These are phyloP conservation scores for Engystomops pustulosus DNA, from an alignment of 2,113 vertebrate genomes.

Conservation along the genomic window DNA sequence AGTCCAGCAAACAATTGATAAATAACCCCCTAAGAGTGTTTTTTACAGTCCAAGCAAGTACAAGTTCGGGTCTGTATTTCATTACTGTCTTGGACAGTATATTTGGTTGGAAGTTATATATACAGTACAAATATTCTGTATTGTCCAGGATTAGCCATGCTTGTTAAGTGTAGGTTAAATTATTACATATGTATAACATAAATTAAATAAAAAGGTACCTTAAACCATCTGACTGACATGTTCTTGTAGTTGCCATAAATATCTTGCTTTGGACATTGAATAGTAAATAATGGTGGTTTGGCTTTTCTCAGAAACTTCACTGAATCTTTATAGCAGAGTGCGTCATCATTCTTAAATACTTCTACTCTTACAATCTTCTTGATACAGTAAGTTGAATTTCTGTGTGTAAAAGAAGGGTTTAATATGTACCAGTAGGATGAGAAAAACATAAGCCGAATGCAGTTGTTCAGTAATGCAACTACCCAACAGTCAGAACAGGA, in stretches of 20 bases:
- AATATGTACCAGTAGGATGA: not conserved
- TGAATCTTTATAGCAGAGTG: conserved; percentile 69
- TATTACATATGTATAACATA: not conserved
- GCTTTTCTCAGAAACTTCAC: conserved; percentile 62
- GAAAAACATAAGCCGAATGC: too few species aligned
- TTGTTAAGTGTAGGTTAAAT: too few species aligned
- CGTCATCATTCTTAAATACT: conserved; percentile 68
- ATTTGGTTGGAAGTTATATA: too few species aligned
- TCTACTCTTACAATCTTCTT: conserved; percentile 60
- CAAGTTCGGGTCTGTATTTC: too few species aligned
- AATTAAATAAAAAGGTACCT: conserved; percentile 71
- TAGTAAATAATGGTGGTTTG: conserved; percentile 49
- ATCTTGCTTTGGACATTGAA: conserved; percentile 78
- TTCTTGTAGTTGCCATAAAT: conserved; percentile 69
- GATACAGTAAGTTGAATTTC: conserved; percentile 67
- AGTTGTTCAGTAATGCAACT: too few species aligned
- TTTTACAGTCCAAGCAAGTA: too few species aligned
- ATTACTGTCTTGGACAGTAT: too few species aligned
- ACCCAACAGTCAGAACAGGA: too few species aligned
- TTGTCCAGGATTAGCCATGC: too few species aligned
- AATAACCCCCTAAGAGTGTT: too few species aligned
- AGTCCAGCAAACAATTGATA: too few species aligned
- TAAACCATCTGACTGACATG: conserved; percentile 80
- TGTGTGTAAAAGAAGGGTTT: conserved; percentile 65
- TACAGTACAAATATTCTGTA: too few species aligned